phyloP scores from a whole-genome alignment of 1,140 invertebrate genomes.

The Cydia strobilella region DNA sequence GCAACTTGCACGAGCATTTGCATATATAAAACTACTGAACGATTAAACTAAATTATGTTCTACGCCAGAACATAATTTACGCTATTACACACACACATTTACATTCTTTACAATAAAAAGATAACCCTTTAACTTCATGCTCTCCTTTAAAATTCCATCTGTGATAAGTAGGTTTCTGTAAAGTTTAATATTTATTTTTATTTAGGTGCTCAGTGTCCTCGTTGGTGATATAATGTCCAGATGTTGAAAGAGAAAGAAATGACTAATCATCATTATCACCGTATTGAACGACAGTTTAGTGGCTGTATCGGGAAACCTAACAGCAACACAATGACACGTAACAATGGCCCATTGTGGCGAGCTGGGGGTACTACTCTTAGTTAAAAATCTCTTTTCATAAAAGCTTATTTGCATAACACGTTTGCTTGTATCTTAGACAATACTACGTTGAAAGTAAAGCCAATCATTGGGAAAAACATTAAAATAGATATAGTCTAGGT shows the following conservation, averaged over 20 bases:
- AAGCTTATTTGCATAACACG: background rate
- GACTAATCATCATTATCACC: constrained; percentile 3
- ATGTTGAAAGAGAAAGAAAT: constrained; percentile 1
- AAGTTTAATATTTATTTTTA: background rate
- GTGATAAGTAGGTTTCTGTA: no score
- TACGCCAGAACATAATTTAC: no score
- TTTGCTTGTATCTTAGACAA: background rate
- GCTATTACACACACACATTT: no score
- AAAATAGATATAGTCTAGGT: background rate
- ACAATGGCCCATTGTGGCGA: constrained; percentile 13
- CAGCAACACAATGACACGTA: constrained; percentile 9
- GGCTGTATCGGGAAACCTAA: constrained; percentile 1
- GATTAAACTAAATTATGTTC: no score
- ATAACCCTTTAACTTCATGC: no score
- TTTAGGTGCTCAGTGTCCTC: background rate
- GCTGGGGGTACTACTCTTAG: background rate
- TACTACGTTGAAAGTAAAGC: background rate
- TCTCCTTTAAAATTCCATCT: no score
- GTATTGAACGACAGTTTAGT: background rate
- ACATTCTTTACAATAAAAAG: no score
- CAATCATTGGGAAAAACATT: background rate
- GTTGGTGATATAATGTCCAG: background rate
- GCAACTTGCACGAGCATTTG: no score
- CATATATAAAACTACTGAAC: no score
- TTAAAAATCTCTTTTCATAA: background rate